Percentiles rank a stretch among this genome's conserved stretches.
These are phyloP conservation scores for Herpetotheres cachinnans DNA, from an alignment of 2,113 vertebrate genomes.

Conservation along the genomic window DNA sequence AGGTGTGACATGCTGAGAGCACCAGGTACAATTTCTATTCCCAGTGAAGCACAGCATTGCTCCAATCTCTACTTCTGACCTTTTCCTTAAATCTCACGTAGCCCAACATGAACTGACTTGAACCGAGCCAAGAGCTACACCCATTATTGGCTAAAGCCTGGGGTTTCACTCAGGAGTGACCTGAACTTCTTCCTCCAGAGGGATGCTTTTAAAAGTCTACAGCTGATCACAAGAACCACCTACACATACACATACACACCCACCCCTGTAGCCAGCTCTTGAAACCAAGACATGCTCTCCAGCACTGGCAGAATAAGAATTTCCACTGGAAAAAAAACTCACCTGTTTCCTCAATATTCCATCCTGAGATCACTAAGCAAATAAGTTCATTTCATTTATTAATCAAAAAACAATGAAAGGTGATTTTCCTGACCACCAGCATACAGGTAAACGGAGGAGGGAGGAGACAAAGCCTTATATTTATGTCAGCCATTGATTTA, in stretches of 20 bases:
- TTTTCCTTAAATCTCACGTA: background rate
- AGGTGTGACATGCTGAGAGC: background rate
- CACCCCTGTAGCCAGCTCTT: background rate
- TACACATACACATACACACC: background rate
- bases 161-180: background rate
- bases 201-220: slow-evolving; percentile 17
- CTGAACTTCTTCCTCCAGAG: background rate
- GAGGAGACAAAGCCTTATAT: background rate
- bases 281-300: background rate
- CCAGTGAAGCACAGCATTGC: background rate
- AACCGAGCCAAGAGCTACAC: background rate
- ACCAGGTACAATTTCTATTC: background rate
- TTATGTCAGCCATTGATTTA: background rate
- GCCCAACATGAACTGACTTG: background rate
- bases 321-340: background rate
- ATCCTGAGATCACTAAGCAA: background rate
- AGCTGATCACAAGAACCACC: slow-evolving; percentile 2
- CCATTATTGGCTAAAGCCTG: background rate
- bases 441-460: background rate
- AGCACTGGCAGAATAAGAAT: background rate
- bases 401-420: background rate
- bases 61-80: background rate
- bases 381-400: background rate
- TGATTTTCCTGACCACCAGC: background rate
- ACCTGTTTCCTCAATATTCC: background rate